These are phyloP conservation scores for Istiophorus platypterus DNA, from an alignment of 2,113 vertebrate genomes.

Conservation along the genomic window DNA sequence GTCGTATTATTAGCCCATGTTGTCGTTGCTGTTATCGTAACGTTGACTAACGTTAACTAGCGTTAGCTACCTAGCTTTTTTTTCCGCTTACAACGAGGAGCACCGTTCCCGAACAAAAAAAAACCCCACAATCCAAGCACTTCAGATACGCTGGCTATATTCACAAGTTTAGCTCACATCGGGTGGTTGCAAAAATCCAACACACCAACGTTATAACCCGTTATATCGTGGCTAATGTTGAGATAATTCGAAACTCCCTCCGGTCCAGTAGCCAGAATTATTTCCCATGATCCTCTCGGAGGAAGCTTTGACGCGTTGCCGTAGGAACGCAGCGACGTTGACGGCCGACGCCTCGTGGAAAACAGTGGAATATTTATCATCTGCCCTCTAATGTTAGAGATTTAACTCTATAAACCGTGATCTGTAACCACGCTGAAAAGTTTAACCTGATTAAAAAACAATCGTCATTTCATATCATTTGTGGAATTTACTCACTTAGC, in stretches of 20 bases:
- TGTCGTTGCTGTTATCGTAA: neutral
- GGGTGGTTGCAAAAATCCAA: neutral
- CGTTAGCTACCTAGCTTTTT: constrained; percentile 67
- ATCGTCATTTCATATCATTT: too few relatives aligned
- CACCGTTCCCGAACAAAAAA: constrained; percentile 5
- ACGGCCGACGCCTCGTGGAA: neutral
- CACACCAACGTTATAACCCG: neutral
- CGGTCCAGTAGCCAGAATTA: constrained; percentile 38
- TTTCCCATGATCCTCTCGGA: constrained; percentile 77
- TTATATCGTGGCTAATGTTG: constrained; percentile 20
- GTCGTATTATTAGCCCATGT: neutral
- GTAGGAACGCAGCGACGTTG: constrained; percentile 56
- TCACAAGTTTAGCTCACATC: neutral
- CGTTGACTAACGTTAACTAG: constrained; percentile 43
- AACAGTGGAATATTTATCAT: neutral
- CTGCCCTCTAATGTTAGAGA: neutral
- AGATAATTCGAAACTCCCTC: constrained; percentile 84
- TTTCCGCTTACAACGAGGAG: neutral
- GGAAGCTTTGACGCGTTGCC: constrained; percentile 75
- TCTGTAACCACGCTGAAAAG: neutral
- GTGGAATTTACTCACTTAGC: too few relatives aligned
- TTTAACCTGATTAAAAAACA: too few relatives aligned
- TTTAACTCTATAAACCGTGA: neutral
- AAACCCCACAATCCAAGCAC: neutral
- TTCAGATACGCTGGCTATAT: neutral